phyloP scores from a whole-genome alignment of 1,140 invertebrate genomes.

The Zaprionus nigranus region DNA sequence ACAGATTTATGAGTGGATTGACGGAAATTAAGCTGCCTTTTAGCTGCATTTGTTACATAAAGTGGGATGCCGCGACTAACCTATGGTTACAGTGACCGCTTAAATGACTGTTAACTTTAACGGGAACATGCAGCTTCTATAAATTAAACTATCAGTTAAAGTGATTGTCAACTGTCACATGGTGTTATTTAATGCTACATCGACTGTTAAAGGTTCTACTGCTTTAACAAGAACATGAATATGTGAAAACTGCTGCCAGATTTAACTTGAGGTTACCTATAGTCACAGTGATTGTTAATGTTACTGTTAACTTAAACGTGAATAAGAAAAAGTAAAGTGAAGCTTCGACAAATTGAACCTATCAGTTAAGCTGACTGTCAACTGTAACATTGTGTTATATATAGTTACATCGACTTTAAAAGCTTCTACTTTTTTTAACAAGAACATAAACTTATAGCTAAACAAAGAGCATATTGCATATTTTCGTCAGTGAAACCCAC shows the following conservation, averaged over 20 bases:
- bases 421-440: not conserved
- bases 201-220: not conserved
- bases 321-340: no score
- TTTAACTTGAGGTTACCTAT: not conserved
- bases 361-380: no score
- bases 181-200: not conserved
- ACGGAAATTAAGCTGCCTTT: not conserved
- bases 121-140: not conserved
- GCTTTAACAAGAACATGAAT: not conserved
- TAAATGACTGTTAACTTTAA: not conserved
- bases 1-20: conserved; percentile 4
- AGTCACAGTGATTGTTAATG: not conserved
- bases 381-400: no score
- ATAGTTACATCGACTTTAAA: no score
- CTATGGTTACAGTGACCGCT: no score
- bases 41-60: no score
- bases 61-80: no score
- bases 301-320: no score
- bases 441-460: not conserved
- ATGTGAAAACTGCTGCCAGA: not conserved
- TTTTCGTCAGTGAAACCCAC: no score
- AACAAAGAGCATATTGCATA: no score
- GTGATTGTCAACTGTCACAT: not conserved
- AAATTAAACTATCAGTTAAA: not conserved
- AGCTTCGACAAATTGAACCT: no score